A percentile compares a stretch with the other conserved stretches of the same genome.
phyloP scores from a whole-genome alignment of 92 coral and sea anemone genomes.

The Porites divaricata region DNA sequence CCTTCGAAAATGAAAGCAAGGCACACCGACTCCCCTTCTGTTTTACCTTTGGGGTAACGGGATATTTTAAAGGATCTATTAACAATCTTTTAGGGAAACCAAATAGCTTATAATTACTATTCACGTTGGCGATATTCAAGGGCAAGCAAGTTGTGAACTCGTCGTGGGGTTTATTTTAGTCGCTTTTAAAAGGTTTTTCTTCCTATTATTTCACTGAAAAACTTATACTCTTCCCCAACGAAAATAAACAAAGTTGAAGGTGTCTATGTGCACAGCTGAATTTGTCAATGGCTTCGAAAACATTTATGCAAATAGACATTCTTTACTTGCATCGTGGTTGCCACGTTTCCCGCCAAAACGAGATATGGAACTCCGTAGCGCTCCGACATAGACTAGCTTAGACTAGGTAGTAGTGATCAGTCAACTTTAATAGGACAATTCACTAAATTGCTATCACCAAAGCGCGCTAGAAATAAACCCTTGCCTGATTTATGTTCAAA shows the following conservation, averaged over 20 bases:
- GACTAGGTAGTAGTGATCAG: neutral
- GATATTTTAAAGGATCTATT: neutral
- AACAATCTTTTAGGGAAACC: neutral
- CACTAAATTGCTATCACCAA: no score
- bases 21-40: neutral
- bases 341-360: constrained; percentile 50
- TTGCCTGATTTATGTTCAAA: no score
- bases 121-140: neutral
- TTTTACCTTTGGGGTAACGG: neutral
- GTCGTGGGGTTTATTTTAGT: neutral
- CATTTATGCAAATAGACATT: constrained; percentile 35
- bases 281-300: neutral
- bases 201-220: neutral
- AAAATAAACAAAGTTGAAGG: neutral
- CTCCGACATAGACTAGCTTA: no score
- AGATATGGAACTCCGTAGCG: constrained; percentile 8
- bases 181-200: neutral
- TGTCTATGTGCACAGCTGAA: constrained; percentile 20
- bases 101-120: neutral
- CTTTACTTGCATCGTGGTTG: constrained; percentile 28
- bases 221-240: neutral
- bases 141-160: neutral
- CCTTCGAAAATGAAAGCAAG: neutral
- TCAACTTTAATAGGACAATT: no score
- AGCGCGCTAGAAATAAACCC: no score